phyloP scores from a whole-genome alignment of 2,113 vertebrate genomes.

The Tympanuchus pallidicinctus region DNA sequence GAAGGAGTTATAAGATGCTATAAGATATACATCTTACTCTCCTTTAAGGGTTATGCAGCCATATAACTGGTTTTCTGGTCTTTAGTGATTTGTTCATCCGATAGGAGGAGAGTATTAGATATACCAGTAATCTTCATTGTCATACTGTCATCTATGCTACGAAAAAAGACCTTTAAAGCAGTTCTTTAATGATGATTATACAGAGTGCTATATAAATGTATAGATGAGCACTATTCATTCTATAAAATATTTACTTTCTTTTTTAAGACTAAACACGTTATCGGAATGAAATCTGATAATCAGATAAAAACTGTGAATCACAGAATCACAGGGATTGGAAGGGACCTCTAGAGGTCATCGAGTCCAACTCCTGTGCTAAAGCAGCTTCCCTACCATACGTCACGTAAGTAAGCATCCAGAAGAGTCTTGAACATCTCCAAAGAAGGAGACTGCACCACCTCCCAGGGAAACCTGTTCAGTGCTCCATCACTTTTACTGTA shows the following conservation, averaged over 20 bases:
- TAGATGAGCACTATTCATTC: background rate
- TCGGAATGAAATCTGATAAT: background rate
- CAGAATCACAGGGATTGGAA: no score
- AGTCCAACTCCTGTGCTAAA: no score
- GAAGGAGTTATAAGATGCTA: background rate
- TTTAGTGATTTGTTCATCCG: background rate
- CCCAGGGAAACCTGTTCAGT: no score
- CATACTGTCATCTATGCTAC: accelerated
- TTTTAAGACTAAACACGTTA: background rate
- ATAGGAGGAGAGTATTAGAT: background rate
- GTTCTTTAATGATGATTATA: background rate
- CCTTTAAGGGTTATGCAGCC: background rate
- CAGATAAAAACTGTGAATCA: background rate
- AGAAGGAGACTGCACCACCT: no score
- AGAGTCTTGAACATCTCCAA: no score
- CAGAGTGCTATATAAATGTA: background rate
- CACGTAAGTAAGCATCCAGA: no score
- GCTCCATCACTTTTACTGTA: no score
- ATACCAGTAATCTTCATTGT: background rate
- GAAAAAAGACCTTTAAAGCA: background rate
- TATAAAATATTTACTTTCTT: background rate
- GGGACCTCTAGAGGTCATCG: no score
- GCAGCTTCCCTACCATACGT: no score
- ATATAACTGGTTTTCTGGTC: background rate
- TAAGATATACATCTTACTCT: background rate